Evolutionary conservation across 2,113 vertebrate genomes (phyloP).

Genomic region (Maccullochella peelii): DNA sequence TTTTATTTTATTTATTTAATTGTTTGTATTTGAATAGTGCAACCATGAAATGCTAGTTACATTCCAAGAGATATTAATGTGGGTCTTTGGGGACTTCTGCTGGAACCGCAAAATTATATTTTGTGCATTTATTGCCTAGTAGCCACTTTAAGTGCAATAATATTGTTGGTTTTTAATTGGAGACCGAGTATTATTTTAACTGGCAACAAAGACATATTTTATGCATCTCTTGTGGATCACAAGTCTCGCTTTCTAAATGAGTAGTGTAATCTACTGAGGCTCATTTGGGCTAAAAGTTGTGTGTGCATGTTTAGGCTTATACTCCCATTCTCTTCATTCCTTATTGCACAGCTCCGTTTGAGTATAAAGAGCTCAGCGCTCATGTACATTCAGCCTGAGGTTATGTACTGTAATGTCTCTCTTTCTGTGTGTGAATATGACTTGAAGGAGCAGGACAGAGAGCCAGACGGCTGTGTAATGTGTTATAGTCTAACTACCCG

Average conservation of each 20-base stretch:
- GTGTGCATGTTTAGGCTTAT: conserved; percentile 21
- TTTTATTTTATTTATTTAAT: neutral
- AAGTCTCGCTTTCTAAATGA: conserved; percentile 15
- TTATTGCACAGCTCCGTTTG: conserved; percentile 7
- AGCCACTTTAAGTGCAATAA: conserved; percentile 6
- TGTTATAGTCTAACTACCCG: conserved; percentile 21
- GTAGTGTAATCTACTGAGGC: conserved; percentile 4
- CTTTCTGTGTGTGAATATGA: conserved; percentile 12
- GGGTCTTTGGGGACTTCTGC: neutral
- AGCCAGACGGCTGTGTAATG: conserved; percentile 27
- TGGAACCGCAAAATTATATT: neutral
- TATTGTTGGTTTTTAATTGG: conserved; percentile 30
- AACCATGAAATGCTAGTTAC: neutral
- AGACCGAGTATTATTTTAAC: conserved; percentile 21
- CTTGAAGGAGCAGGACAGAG: neutral
- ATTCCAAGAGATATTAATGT: neutral
- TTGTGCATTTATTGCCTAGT: neutral
- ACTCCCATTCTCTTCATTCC: neutral
- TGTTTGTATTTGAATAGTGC: neutral
- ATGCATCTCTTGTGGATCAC: conserved; percentile 37
- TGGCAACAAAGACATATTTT: conserved; percentile 31
- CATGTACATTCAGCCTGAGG: conserved; percentile 26
- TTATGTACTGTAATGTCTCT: conserved; percentile 38
- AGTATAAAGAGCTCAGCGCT: conserved; percentile 22
- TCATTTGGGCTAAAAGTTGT: conserved; percentile 17